Percentiles rank a stretch among this genome's conserved stretches.
Evolutionary conservation across 2,888 invertebrate genomes (phyloP).

Genomic region (Diarsia rubi): DNA sequence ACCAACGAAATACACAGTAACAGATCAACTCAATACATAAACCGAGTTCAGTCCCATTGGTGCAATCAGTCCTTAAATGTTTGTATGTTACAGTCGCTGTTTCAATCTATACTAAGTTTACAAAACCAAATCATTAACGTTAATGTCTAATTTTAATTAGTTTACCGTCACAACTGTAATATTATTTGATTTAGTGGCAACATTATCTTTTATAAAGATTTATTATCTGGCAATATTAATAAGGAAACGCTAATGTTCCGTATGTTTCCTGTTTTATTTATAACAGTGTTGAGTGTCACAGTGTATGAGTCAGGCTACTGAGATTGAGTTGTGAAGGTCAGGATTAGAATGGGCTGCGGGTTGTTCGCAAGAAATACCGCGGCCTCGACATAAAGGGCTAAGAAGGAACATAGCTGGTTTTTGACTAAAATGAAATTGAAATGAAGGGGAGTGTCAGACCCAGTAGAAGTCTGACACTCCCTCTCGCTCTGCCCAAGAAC

Average conservation of each 20-base stretch:
- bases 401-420: too few species aligned
- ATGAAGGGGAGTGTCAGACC: too few species aligned
- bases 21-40: not conserved
- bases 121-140: not conserved
- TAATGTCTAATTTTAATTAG: slow-evolving; percentile 30
- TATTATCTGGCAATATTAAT: slow-evolving; percentile 51
- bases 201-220: slow-evolving; percentile 35
- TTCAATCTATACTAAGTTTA: slow-evolving; percentile 1
- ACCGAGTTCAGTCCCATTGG: not conserved
- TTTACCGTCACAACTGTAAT: slow-evolving; percentile 14
- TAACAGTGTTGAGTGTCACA: slow-evolving; percentile 14
- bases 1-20: not conserved
- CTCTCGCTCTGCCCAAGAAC: too few species aligned
- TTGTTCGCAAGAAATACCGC: too few species aligned
- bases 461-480: too few species aligned
- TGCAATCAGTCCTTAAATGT: not conserved
- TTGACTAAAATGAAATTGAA: too few species aligned
- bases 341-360: too few species aligned
- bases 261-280: slow-evolving; percentile 54
- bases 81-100: not conserved
- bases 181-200: slow-evolving; percentile 37
- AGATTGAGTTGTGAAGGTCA: slow-evolving; percentile 38
- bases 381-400: too few species aligned
- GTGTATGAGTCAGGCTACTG: slow-evolving; percentile 26
- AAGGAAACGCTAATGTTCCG: slow-evolving; percentile 46